These are phyloP conservation scores for Heliothis peltigera DNA, from an alignment of 2,888 invertebrate species.

Conservation along the genomic window DNA sequence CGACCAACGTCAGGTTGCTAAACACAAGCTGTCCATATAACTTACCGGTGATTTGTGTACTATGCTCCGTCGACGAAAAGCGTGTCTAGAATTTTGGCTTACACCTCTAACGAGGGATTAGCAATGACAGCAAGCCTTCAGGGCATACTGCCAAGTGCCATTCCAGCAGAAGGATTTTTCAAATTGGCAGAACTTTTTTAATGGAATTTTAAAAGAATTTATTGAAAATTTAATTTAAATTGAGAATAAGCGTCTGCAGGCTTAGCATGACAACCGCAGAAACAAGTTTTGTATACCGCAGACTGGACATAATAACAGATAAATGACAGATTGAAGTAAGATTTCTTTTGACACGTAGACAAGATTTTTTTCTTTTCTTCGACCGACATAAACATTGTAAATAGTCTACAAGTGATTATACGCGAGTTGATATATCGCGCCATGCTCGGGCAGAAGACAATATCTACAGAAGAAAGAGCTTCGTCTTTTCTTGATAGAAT, in stretches of 20 bases:
- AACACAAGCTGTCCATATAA: conserved; percentile 21
- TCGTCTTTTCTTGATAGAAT: no score
- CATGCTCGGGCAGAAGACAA: no score
- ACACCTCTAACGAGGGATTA: conserved; percentile 50
- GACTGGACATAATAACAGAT: no score
- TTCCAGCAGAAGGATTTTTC: conserved; percentile 36
- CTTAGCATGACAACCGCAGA: no score
- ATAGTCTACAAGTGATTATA: no score
- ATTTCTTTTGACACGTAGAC: no score
- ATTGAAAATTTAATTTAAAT: conserved; percentile 35
- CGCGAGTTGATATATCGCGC: no score
- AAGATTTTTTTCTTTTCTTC: no score
- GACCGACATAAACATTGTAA: no score
- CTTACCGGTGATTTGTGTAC: conserved; percentile 43
- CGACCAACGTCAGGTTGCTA: background rate
- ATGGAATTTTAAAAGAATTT: conserved; percentile 39
- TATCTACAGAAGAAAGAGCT: no score
- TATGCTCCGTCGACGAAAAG: conserved; percentile 37
- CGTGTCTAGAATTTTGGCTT: conserved; percentile 44
- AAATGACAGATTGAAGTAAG: no score
- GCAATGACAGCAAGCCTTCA: conserved; percentile 46
- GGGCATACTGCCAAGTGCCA: conserved; percentile 49
- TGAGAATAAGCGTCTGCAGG: conserved; percentile 2
- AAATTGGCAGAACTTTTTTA: conserved; percentile 45
- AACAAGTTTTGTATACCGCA: no score